Base-by-base conservation (phyloP, 2,113 vertebrate genomes). In the Scolopax mira region DNA sequence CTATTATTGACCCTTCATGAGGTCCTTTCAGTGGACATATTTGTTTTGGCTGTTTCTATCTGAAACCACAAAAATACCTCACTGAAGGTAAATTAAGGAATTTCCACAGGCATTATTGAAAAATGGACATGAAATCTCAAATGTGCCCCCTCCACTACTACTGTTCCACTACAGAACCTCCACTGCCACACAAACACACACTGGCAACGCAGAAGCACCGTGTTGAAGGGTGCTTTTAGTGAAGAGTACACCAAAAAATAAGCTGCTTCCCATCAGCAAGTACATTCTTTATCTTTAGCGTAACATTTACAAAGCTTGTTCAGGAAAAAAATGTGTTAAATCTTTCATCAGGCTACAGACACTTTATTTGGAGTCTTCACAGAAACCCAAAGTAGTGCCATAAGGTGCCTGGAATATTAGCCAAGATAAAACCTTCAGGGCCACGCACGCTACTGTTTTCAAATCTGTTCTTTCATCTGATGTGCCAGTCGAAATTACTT, bases 401-500 rank as follows among this genome's bases (percentile, higher is more conserved):
- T 97, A 97, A 97, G 97, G 98, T 97, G 92, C 88, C 89, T 87
- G 94, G 97, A 97, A 95, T 96, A 98, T 97, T 95, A 97, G 97
- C 96, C 97, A 97, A 98, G 97, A 95, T 85, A 96, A 98, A 97
- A 95, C 94, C 97, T 98, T 97, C 93, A 95, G 97, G 97, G 97
- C 96, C 95, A 88, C 37, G 66, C 95, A 97, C 85, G 95, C 97
- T 95, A 96, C 97, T 97, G 98, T 97, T 97, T 97, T 96, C 97
- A 98, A 98, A 98, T 97, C 97, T 98, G 98, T 98, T 97, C 97
- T 97, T 97, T 97, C 95, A 97, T 96, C 96, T 96, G 97, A 98
- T 74, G 70, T 97, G 97, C 94, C 97, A 96, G 97, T 92, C 97
- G 95, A 96, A 97, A 98, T 97, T 97, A 97, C 97, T 98, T 98